A percentile compares a stretch with the other conserved stretches of the same genome.
Conservation (phyloP, 2,888 invertebrate species). For the Drosophila fulvimacula region DNA sequence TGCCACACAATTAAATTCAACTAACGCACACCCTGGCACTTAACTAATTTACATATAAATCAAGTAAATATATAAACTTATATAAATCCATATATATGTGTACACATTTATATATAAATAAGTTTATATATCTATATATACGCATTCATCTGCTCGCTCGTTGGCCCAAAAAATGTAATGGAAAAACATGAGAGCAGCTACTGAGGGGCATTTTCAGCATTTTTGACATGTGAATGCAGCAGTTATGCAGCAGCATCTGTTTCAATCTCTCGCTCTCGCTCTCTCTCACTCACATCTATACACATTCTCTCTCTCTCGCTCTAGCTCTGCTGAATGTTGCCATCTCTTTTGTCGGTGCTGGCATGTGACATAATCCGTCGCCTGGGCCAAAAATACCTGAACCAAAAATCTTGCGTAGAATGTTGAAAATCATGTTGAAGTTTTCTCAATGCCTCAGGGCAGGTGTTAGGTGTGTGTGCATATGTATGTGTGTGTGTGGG, state of each 20-base stretch:
- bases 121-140: slow-evolving; percentile 12
- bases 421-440: slow-evolving; percentile 76
- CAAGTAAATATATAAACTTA: slow-evolving; percentile 32
- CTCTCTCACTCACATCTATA: slow-evolving; percentile 6
- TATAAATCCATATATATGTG: slow-evolving; percentile 4
- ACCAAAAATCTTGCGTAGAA: slow-evolving; percentile 63
- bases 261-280: slow-evolving; percentile 10
- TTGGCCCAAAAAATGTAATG: slow-evolving; percentile 51
- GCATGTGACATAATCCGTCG: slow-evolving; percentile 75
- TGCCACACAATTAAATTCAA: slow-evolving; percentile 60
- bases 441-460: slow-evolving; percentile 54
- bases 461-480: slow-evolving; percentile 29
- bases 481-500: not conserved
- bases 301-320: slow-evolving; percentile 7
- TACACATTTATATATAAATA: slow-evolving; percentile 22
- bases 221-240: slow-evolving; percentile 45
- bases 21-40: slow-evolving; percentile 38
- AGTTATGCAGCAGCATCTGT: slow-evolving; percentile 29
- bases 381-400: slow-evolving; percentile 69
- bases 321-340: slow-evolving; percentile 18
- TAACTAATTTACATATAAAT: slow-evolving; percentile 65
- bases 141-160: slow-evolving; percentile 33
- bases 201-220: slow-evolving; percentile 44
- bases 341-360: slow-evolving; percentile 48
- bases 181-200: slow-evolving; percentile 34